Conservation (phyloP, 2,888 invertebrate species). For the Hymenopus coronatus region DNA sequence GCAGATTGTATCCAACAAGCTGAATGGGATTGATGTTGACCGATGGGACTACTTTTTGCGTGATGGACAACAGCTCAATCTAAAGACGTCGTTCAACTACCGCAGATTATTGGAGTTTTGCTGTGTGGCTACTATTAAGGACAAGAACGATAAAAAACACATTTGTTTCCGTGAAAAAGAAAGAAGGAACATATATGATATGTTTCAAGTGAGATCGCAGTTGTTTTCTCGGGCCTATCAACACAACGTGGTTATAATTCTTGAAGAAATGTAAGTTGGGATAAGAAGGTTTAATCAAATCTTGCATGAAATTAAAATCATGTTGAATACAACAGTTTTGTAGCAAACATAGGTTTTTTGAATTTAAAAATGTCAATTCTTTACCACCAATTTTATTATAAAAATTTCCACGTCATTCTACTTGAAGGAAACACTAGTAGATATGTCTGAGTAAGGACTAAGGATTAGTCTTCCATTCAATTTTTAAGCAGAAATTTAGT, state of each 20-base stretch:
- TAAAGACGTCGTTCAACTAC: slow-evolving; percentile 50
- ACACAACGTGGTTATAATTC: slow-evolving; percentile 46
- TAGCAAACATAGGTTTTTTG: no score
- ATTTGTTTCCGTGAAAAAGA: slow-evolving; percentile 53
- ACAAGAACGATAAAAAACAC: slow-evolving; percentile 34
- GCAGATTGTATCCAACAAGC: slow-evolving; percentile 58
- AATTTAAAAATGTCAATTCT: no score
- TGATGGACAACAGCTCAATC: slow-evolving; percentile 52
- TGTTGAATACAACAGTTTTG: no score
- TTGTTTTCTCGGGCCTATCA: slow-evolving; percentile 53
- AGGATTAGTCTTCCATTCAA: no score
- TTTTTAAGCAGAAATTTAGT: no score
- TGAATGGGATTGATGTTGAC: slow-evolving; percentile 62
- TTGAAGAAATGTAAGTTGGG: slow-evolving; percentile 49
- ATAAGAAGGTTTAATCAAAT: no score
- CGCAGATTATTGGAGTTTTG: slow-evolving; percentile 47
- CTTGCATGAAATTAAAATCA: no score
- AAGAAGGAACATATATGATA: slow-evolving; percentile 47
- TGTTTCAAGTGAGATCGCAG: slow-evolving; percentile 49
- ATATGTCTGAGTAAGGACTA: no score
- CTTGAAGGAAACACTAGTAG: no score
- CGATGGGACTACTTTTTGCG: slow-evolving; percentile 66
- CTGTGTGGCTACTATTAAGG: slow-evolving; percentile 40
- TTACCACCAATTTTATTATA: no score
- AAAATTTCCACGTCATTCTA: no score